phyloP scores from a whole-genome alignment of 2,888 invertebrate species.

The Agrochola litura region DNA sequence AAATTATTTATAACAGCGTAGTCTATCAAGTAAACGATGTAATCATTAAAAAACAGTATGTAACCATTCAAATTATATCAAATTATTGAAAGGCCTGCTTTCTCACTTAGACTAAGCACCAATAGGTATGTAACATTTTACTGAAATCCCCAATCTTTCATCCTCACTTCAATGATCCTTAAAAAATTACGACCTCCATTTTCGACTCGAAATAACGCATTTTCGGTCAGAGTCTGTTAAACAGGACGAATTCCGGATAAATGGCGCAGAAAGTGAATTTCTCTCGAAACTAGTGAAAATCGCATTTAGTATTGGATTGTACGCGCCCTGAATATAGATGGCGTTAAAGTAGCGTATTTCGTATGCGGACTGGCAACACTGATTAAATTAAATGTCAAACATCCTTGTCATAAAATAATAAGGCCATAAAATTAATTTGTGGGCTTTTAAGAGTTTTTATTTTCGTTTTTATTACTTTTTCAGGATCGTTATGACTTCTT shows the following conservation, averaged over 20 bases:
- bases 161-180: slow-evolving; percentile 18
- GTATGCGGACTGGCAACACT: slow-evolving; percentile 67
- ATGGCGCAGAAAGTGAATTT: slow-evolving; percentile 84
- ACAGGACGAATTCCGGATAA: slow-evolving; percentile 71
- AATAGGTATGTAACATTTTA: neutral
- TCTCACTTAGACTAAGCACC: neutral
- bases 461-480: slow-evolving; percentile 50
- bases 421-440: slow-evolving; percentile 58
- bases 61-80: neutral
- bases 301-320: slow-evolving; percentile 73
- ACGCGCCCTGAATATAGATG: slow-evolving; percentile 74
- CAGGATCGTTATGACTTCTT: slow-evolving; percentile 9
- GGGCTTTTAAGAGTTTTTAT: slow-evolving; percentile 43
- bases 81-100: neutral
- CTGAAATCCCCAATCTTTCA: slow-evolving; percentile 11
- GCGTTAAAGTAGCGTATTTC: slow-evolving; percentile 65
- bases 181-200: slow-evolving; percentile 47
- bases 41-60: neutral
- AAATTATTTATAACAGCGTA: neutral
- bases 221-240: slow-evolving; percentile 54
- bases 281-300: slow-evolving; percentile 83
- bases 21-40: neutral
- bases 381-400: slow-evolving; percentile 66
- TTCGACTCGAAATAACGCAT: slow-evolving; percentile 27
- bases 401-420: slow-evolving; percentile 61